These are phyloP conservation scores for Drosophila asahinai DNA, from an alignment of 1,140 invertebrate genomes.

Conservation along the genomic window DNA sequence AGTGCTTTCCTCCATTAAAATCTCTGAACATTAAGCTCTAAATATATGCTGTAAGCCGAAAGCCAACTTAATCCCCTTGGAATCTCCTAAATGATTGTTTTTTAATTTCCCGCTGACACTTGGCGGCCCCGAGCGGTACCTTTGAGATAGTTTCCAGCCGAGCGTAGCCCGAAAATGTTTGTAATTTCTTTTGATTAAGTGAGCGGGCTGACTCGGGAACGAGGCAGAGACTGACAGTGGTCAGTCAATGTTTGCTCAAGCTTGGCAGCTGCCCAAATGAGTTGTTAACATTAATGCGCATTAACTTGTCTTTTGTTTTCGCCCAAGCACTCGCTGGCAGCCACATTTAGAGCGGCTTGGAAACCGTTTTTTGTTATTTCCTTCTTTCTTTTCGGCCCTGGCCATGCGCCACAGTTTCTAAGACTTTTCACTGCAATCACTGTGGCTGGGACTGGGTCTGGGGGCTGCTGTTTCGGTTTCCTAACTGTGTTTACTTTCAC, in stretches of 20 bases:
- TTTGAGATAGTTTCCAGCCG: conserved; percentile 32
- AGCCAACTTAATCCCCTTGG: conserved; percentile 4
- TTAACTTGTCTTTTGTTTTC: conserved; percentile 60
- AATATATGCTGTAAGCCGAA: background rate
- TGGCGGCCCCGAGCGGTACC: conserved; percentile 14
- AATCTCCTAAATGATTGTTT: conserved; percentile 23
- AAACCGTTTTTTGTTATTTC: conserved; percentile 38
- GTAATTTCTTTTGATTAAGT: conserved; percentile 49
- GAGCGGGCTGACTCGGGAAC: conserved; percentile 22
- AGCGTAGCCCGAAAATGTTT: conserved; percentile 16
- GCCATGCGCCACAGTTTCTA: conserved; percentile 61
- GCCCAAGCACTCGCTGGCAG: conserved; percentile 10
- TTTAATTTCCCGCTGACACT: conserved; percentile 24
- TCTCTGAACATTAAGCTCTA: background rate
- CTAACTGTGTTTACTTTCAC: conserved; percentile 78
- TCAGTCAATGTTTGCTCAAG: conserved; percentile 59
- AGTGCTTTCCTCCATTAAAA: background rate
- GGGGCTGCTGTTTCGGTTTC: conserved; percentile 49
- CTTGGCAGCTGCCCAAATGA: conserved; percentile 56
- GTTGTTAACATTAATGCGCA: conserved; percentile 70
- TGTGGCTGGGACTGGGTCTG: conserved; percentile 36
- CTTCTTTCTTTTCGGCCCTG: conserved; percentile 11
- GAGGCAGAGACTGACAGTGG: conserved; percentile 27
- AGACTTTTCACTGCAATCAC: conserved; percentile 66
- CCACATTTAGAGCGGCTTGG: conserved; percentile 27